A percentile compares a stretch with the other conserved stretches of the same genome.
These are phyloP conservation scores for Xestobium rufovillosum DNA, from an alignment of 2,888 invertebrate species.

Conservation along the genomic window DNA sequence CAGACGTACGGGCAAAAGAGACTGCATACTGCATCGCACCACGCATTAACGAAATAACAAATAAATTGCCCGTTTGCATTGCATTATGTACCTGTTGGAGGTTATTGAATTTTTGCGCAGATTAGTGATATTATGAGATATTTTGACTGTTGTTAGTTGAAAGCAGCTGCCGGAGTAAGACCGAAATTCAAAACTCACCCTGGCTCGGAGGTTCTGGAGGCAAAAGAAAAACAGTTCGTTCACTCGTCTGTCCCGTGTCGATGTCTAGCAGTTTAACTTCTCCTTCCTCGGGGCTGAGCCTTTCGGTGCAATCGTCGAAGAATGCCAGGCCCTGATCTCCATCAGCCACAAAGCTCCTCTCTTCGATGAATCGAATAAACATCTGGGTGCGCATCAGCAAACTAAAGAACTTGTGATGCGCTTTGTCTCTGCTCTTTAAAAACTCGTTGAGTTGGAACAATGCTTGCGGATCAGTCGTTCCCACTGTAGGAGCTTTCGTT, in stretches of 20 bases:
- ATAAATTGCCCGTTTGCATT: too few species aligned
- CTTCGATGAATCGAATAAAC: conserved; percentile 98
- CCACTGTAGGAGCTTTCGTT: conserved; percentile 85
- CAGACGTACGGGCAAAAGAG: too few species aligned
- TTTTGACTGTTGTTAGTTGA: too few species aligned
- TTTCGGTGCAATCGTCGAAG: conserved; percentile 95
- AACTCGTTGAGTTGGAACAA: conserved; percentile 92
- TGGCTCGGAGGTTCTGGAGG: conserved; percentile 83
- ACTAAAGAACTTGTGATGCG: conserved; percentile 81
- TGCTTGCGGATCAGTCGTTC: conserved; percentile 91
- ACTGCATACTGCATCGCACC: too few species aligned
- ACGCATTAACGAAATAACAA: too few species aligned
- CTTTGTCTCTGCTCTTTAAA: conserved; percentile 80
- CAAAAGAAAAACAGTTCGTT: conserved; percentile 89
- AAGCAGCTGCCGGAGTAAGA: too few species aligned
- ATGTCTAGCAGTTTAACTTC: conserved; percentile 68
- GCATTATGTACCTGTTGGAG: too few species aligned
- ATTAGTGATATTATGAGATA: too few species aligned
- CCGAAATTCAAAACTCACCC: too few species aligned
- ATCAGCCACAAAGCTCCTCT: conserved; percentile 97
- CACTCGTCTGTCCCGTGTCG: conserved; percentile 71
- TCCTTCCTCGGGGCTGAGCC: conserved; percentile 51
- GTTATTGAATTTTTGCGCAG: too few species aligned
- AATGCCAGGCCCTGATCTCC: conserved; percentile 92
- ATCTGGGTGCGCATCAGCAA: conserved; percentile 90